Evolutionary conservation across 1,140 invertebrate species (phyloP).

Genomic region (Leptonema lineaticorne): DNA sequence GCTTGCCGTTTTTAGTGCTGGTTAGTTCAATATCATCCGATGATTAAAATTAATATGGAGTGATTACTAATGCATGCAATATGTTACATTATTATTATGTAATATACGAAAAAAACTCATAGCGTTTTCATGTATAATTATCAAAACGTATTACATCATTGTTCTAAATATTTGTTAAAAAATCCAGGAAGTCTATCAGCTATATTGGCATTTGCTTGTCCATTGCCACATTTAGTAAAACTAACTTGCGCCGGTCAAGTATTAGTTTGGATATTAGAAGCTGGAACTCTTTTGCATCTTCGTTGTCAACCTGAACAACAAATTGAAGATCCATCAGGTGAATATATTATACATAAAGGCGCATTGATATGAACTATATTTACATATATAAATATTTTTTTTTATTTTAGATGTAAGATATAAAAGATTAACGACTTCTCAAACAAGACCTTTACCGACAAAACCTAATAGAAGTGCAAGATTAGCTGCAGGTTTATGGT

Average conservation of each 20-base stretch:
- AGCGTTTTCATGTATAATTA: background rate
- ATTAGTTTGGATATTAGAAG: conserved; percentile 51
- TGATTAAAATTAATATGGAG: too few species aligned
- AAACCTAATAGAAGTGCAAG: conserved; percentile 30
- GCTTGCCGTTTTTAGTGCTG: conserved; percentile 65
- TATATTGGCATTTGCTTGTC: conserved; percentile 67
- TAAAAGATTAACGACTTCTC: conserved; percentile 34
- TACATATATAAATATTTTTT: conserved; percentile 7
- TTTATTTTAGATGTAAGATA: conserved; percentile 37
- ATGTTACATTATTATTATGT: too few species aligned
- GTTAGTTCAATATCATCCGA: conserved; percentile 47
- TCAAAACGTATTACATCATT: background rate
- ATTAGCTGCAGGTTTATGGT: conserved; percentile 39
- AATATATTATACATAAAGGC: too few species aligned
- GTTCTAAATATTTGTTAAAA: too few species aligned
- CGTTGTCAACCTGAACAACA: conserved; percentile 53
- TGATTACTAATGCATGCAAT: too few species aligned
- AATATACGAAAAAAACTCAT: too few species aligned
- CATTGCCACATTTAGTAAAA: conserved; percentile 57
- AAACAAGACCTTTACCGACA: background rate
- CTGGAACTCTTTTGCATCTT: conserved; percentile 52
- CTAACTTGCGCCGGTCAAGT: conserved; percentile 55
- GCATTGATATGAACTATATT: too few species aligned
- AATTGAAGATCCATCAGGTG: conserved; percentile 39
- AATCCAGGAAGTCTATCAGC: conserved; percentile 61